phyloP scores from a whole-genome alignment of 2,113 vertebrate genomes.

The Origma solitaria region DNA sequence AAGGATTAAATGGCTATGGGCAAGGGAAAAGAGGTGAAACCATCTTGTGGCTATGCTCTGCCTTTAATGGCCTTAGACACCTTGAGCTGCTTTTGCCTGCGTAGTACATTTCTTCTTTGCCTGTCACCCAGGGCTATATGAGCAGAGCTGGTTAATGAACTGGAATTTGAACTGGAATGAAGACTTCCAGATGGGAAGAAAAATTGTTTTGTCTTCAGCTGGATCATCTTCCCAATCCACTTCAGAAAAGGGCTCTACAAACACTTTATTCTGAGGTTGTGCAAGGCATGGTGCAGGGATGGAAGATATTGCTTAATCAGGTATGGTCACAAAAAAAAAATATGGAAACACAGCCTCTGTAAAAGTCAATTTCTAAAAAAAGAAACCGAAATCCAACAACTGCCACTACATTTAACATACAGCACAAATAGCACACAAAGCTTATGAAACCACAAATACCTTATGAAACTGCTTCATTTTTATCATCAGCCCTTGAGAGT shows the following conservation, averaged over 20 bases:
- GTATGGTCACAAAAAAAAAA: neutral
- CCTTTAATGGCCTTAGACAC: neutral
- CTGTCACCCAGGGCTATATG: neutral
- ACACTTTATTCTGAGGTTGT: neutral
- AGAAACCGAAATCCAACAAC: accelerated
- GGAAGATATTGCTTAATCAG: neutral
- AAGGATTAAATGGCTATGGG: neutral
- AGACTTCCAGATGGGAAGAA: neutral
- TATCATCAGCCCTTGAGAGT: accelerated
- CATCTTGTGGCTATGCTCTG: neutral
- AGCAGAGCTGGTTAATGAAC: neutral
- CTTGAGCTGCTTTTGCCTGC: neutral
- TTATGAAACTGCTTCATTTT: neutral
- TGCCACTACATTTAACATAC: accelerated
- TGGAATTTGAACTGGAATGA: neutral
- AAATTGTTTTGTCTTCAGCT: neutral
- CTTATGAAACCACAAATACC: neutral
- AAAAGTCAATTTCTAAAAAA: neutral
- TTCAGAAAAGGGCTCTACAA: neutral
- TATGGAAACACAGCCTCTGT: neutral
- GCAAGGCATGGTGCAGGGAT: accelerated
- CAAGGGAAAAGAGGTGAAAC: neutral
- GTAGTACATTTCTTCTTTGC: neutral
- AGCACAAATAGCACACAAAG: neutral
- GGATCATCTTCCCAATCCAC: neutral